phyloP scores from a whole-genome alignment of 2,888 invertebrate species.

The Tenthredo amoena region DNA sequence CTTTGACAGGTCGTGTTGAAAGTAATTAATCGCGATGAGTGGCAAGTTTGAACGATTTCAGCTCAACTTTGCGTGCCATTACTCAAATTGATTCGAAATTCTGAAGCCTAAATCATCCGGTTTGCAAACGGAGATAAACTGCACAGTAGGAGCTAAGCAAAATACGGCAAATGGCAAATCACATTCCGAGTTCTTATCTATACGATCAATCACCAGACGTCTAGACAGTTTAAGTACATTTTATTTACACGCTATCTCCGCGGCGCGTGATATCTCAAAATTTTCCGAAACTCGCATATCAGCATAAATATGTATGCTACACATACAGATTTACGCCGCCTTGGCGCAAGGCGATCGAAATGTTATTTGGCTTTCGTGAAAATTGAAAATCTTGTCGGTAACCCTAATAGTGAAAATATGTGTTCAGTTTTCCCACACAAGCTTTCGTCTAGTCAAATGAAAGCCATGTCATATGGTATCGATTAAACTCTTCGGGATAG shows the following conservation, averaged over 20 bases:
- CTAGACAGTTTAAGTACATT: background rate
- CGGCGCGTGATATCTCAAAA: background rate
- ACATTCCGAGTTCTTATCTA: background rate
- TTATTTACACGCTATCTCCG: background rate
- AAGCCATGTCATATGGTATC: background rate
- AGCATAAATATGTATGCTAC: background rate
- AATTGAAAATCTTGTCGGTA: background rate
- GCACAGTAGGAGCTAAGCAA: background rate
- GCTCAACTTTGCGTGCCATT: background rate
- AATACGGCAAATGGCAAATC: background rate
- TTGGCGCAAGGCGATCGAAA: background rate
- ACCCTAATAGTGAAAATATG: background rate
- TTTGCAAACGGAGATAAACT: no score
- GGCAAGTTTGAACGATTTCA: slow-evolving; percentile 39
- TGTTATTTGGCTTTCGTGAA: background rate
- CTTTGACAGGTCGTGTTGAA: slow-evolving; percentile 46
- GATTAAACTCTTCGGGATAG: background rate
- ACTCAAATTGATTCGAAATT: background rate
- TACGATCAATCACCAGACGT: background rate
- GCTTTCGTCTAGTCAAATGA: background rate
- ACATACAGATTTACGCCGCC: background rate
- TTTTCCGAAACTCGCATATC: background rate
- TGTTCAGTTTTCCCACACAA: background rate
- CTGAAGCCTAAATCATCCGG: background rate
- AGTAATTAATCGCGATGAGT: slow-evolving; percentile 28